phyloP scores from a whole-genome alignment of 2,797 vertebrate species.

The Muscicapa striata region DNA sequence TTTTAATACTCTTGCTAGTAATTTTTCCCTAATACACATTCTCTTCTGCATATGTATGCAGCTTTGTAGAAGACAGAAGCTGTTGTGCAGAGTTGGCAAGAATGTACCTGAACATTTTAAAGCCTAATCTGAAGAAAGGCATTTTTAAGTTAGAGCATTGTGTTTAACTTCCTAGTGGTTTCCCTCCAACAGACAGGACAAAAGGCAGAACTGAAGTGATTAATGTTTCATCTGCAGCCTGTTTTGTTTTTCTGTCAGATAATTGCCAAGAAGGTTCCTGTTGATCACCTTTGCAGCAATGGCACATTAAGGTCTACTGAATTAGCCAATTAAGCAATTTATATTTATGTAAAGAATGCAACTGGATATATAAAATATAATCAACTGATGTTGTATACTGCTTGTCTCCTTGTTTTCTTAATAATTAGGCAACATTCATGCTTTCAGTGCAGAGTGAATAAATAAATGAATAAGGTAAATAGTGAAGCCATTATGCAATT shows the following conservation, averaged over 20 bases:
- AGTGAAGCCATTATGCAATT: constrained; percentile 36
- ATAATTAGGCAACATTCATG: constrained; percentile 9
- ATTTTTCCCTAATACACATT: neutral
- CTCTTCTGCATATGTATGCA: neutral
- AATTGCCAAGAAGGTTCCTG: constrained; percentile 25
- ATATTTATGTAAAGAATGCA: constrained; percentile 43
- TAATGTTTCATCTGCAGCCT: neutral
- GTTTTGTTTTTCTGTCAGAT: neutral
- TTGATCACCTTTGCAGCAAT: constrained; percentile 42
- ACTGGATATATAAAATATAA: constrained; percentile 27
- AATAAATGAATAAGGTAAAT: constrained; percentile 29
- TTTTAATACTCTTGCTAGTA: neutral
- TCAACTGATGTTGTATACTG: neutral
- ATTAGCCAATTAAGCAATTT: constrained; percentile 41
- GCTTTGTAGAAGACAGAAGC: neutral
- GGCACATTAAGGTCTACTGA: constrained; percentile 17
- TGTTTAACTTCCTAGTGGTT: neutral
- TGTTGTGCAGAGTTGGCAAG: neutral
- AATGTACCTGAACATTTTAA: neutral
- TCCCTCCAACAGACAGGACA: neutral
- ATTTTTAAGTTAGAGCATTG: neutral
- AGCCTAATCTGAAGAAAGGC: neutral
- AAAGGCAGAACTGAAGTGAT: neutral
- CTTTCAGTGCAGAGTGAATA: constrained; percentile 24
- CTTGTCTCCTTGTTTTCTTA: constrained; percentile 19